Percentiles rank a stretch among this genome's conserved stretches.
Conservation (phyloP, 2,113 vertebrate genomes). For the Spea multiplicata region DNA sequence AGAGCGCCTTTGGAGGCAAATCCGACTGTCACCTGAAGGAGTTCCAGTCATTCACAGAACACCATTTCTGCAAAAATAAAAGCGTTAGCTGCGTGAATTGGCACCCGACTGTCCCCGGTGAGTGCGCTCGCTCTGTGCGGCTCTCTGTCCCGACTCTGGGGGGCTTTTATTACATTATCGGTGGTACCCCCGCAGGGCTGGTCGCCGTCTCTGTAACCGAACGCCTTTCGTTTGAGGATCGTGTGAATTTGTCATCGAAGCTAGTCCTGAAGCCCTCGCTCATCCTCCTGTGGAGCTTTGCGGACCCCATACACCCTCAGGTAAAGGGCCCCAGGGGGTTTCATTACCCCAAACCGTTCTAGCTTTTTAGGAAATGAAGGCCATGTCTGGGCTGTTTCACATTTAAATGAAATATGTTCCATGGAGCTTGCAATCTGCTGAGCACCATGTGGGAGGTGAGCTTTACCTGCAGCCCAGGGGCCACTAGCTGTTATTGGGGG, state of each 20-base stretch:
- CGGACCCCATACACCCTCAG: constrained; percentile 78
- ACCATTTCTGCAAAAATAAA: constrained; percentile 68
- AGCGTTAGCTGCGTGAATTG: constrained; percentile 78
- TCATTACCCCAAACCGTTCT: too few relatives aligned
- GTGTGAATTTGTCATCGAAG: constrained; percentile 59
- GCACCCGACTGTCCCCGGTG: constrained; percentile 87
- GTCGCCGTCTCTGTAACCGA: constrained; percentile 75
- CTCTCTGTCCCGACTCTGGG: not conserved
- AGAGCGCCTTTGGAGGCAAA: constrained; percentile 63
- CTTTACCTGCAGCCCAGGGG: too few relatives aligned
- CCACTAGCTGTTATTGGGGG: too few relatives aligned
- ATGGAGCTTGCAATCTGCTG: too few relatives aligned
- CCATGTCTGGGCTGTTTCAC: too few relatives aligned
- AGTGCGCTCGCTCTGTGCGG: constrained; percentile 25
- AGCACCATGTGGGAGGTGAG: too few relatives aligned
- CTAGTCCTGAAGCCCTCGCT: constrained; percentile 64
- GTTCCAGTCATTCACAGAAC: constrained; percentile 77
- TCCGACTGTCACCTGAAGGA: constrained; percentile 71
- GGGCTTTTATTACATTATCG: too few relatives aligned
- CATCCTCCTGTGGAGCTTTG: constrained; percentile 84
- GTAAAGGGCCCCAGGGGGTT: constrained; percentile 57
- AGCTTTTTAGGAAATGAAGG: too few relatives aligned
- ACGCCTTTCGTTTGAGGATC: constrained; percentile 61
- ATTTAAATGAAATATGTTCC: too few relatives aligned
- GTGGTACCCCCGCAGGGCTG: constrained; percentile 67